Percentiles rank a stretch among this genome's conserved stretches.
phyloP scores from a whole-genome alignment of 2,797 vertebrate species.

The Parauchenoglanis ngamensis region DNA sequence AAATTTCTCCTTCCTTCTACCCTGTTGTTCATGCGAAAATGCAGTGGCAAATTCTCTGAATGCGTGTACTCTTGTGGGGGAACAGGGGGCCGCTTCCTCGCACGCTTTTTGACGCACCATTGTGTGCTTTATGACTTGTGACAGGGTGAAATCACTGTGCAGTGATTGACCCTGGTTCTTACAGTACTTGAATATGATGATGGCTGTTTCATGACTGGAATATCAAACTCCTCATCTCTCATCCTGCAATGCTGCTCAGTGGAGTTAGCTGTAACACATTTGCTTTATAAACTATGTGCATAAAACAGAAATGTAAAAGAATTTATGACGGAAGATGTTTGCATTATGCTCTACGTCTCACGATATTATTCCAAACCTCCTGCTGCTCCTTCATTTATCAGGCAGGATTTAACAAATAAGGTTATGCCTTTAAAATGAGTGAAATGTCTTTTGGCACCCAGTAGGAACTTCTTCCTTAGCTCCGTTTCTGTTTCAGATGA shows the following conservation, averaged over 20 bases:
- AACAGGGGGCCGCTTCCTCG: conserved; percentile 77
- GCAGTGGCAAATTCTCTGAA: conserved; percentile 78
- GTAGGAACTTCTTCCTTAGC: not conserved
- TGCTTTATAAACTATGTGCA: conserved; percentile 45
- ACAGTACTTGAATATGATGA: conserved; percentile 84
- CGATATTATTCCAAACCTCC: conserved; percentile 17
- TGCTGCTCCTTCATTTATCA: conserved; percentile 29
- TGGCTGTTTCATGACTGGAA: conserved; percentile 81
- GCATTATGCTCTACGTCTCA: conserved; percentile 17
- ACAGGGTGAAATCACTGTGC: conserved; percentile 78
- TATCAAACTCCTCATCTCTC: conserved; percentile 72
- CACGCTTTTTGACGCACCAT: conserved; percentile 81
- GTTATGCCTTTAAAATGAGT: conserved; percentile 16
- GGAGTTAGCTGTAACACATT: conserved; percentile 41
- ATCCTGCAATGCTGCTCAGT: conserved; percentile 53
- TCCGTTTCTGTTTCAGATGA: not conserved
- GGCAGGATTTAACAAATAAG: conserved; percentile 26
- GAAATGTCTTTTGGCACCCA: conserved; percentile 8
- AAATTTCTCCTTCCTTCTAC: conserved; percentile 66
- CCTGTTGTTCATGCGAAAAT: conserved; percentile 72
- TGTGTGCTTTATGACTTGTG: conserved; percentile 84
- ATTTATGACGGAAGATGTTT: conserved; percentile 24
- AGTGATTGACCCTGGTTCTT: conserved; percentile 82
- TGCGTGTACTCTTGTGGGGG: conserved; percentile 70
- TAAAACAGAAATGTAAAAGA: conserved; percentile 31